Evolutionary conservation across 2,888 invertebrate genomes (phyloP), one percentile per base, ranked within the genome.

Genomic region (Gonocerus acuteangulatus): DNA sequence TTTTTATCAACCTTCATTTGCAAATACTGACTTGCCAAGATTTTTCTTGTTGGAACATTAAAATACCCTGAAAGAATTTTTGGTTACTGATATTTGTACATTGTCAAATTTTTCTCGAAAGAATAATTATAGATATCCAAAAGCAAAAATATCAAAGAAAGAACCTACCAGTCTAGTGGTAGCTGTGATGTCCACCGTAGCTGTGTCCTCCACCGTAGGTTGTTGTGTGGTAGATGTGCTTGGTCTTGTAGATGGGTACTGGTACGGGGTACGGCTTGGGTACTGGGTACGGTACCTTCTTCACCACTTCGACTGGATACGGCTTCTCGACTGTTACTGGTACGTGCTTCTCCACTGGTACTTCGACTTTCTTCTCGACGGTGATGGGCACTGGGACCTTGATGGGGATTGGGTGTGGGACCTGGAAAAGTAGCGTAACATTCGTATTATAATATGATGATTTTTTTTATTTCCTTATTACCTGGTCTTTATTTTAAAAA

Each of bases 241-340:
- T 68, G 34, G 67, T 66, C 61, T 67, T 69, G 67, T 70, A 69
- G 48, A 70, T 66, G 1, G 69, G 70, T 11, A 69, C 67, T 18
- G 63, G 68, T 7, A 69, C 69, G 18, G 69, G 70, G 61, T 71
- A 69, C 1, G 69, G 69, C 57, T 69, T 66, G 47, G 69, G 68
- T 2, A 71, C 70, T 15, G 70, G 69, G 60, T 69, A 68, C 0
- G 70, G 69, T 0, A 70, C 68, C 52, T 68, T 68, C 62, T 69
- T 69, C 60, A 69, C 67, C 6, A 70, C 65, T 27, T 66, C 65
- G 9, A 69, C 67, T 1, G 68, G 67, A 61, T 69, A 68, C 0
- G 70, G 69, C 48, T 68, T 69, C 47, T 69, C 68, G 1, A 69
- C 69, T 4, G 70, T 69, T 64, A 69, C 69, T 2, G 70, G 71